A percentile compares a stretch with the other conserved stretches of the same genome.
phyloP scores from a whole-genome alignment of 2,888 invertebrate genomes.

The Pseudococcus jackbeardsleyi region DNA sequence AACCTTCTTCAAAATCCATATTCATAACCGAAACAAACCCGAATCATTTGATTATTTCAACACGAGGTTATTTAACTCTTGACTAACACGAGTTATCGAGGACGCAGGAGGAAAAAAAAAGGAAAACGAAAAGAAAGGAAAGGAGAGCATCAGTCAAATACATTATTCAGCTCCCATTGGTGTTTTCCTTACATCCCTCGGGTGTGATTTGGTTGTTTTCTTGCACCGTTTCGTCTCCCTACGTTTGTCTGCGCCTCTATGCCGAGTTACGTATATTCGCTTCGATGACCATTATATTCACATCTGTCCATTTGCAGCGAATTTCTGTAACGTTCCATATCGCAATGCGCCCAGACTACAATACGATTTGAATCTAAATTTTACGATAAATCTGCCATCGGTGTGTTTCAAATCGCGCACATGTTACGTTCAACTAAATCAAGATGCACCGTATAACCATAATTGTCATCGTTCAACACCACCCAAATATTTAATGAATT shows the following conservation, averaged over 20 bases:
- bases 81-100: slow-evolving; percentile 24
- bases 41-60: slow-evolving; percentile 51
- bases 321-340: neutral
- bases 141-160: neutral
- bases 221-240: slow-evolving; percentile 20
- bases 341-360: neutral
- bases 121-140: neutral
- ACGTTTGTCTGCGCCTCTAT: neutral
- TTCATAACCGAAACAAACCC: slow-evolving; percentile 47
- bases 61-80: slow-evolving; percentile 49
- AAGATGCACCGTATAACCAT: slow-evolving; percentile 49
- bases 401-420: neutral
- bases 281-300: slow-evolving; percentile 41
- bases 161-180: slow-evolving; percentile 46
- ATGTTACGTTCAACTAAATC: slow-evolving; percentile 26
- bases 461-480: slow-evolving; percentile 40
- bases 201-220: slow-evolving; percentile 48
- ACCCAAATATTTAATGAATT: slow-evolving; percentile 30
- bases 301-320: slow-evolving; percentile 27
- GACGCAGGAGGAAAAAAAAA: neutral
- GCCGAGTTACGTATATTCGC: neutral
- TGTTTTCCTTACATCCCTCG: slow-evolving; percentile 41
- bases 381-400: neutral
- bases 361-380: slow-evolving; percentile 32
- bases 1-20: neutral